Base-by-base conservation (phyloP, 2,888 invertebrate species). In the Fragum sueziense region DNA sequence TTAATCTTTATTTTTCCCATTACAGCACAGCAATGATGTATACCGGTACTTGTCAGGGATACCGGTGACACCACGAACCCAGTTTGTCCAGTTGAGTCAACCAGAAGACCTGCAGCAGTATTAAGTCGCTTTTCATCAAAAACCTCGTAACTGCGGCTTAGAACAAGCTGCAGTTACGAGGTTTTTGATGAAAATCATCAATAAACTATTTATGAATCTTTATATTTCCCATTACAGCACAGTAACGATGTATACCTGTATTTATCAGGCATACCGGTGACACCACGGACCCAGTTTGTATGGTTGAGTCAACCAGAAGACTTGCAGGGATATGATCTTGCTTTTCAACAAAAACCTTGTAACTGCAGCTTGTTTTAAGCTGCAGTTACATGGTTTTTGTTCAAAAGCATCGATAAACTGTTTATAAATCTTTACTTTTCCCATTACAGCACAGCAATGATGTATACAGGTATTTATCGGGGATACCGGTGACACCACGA, bases 11-110 rank as follows among this genome's bases (percentile, higher is more conserved):
- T 37, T 14, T 37, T 37, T 14, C 14, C 20, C n/a, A 0, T 68
- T 27, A n/a, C 69, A 69, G 69, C 52, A 52, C 75, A 96, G 95
- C 89, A 96, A 97, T 93, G 96, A 96, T 91, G 96, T 96, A 3
- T 97, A 97, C 91, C 96, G 97, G 93, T 97, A 96, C 93, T 94
- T 97, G 75, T 97, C 97, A 47, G 97, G 97, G 25, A 97, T 97
- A 68, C 95, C 97, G 34, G 95, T 97, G 54, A 97, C 97, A 31
- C 96, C 97, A 52, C 94, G 95, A 80, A 97, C 97, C 33, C 95
- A 96, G 93, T 97, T 97, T 94, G 94, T 97, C 86, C 95, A 96
- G 79, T 94, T 97, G 88, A 96, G 96, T 90, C 96, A 96, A 93
- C 95, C 96, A 76, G 92, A 92, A 37, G 91, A 91, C 20, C 87